Base-by-base conservation (phyloP, 2,888 invertebrate species). In the Leptopilina syphax region DNA sequence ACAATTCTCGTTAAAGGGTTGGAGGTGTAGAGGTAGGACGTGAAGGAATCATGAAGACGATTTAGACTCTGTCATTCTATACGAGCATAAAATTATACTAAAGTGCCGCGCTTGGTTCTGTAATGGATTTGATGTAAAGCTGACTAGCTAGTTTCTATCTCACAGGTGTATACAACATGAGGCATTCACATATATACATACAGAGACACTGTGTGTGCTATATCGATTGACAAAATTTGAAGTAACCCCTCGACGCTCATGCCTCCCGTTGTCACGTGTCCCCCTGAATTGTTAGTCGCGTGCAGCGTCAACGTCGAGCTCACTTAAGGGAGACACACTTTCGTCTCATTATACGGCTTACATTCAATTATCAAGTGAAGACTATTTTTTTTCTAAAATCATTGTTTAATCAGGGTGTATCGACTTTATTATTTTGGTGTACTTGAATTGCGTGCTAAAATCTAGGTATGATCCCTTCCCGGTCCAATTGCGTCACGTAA, bases 191-290 rank as follows among this genome's bases (percentile, higher is more conserved):
- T 6, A 47, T 47, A 47, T 47, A 47, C 8, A 34, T 47, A 1
- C 57, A 27, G 24, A 50, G 24, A 24, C 50, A 68, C 50, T 50
- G 24, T 27, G 24, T 5, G 27, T 6, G 57, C 57, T 87, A 89
- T 89, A 89, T 89, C 87, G 89, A 89, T 89, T 89, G 83, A 85
- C 80, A 81, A 50, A 50, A 50, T 10, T 10, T 87, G 86, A 83
- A 86, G 87, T 85, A 85, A 85, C 84, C 83, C 84, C 54, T 78
- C 82, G 86, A 84, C 85, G 83, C 81, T 89, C 87, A 90, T 87
- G 87, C 87, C 86, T 85, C 86, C 88, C 87, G 83, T 83, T 85
- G 90, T 89, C 89, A 89, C 89, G 90, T 89, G 90, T 87, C 89
- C 84, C 86, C 3, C 88, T 87, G 84, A 87, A 87, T 87, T 84